phyloP scores from a whole-genome alignment of 2,888 invertebrate genomes.

The Lasioglossum figueresi region DNA sequence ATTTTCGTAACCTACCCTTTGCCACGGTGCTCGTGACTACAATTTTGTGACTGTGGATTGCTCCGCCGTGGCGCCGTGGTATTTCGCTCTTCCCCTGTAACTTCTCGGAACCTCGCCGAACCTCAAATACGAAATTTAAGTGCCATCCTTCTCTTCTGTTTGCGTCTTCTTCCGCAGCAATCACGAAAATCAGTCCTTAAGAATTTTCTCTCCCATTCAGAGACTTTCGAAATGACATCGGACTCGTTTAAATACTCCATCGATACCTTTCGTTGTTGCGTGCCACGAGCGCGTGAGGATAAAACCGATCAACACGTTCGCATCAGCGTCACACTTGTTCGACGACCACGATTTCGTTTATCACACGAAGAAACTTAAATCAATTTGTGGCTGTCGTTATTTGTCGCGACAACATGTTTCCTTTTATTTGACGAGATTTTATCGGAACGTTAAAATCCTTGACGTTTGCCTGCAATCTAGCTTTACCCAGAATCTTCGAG shows the following conservation, averaged over 20 bases:
- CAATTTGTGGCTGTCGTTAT: not conserved
- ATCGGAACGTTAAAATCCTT: not conserved
- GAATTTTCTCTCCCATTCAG: not conserved
- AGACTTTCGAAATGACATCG: not conserved
- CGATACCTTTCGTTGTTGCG: not conserved
- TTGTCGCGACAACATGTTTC: not conserved
- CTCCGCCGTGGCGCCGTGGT: conserved; percentile 24
- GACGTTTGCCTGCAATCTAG: not conserved
- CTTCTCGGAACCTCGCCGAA: conserved; percentile 22
- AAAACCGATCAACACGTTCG: not conserved
- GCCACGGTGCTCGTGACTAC: conserved; percentile 51
- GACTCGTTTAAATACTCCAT: not conserved
- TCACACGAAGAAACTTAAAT: not conserved
- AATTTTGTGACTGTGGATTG: conserved; percentile 51
- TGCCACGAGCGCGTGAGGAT: not conserved
- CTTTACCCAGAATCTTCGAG: not conserved
- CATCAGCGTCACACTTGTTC: not conserved
- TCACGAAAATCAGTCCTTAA: not conserved
- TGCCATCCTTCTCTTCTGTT: not conserved
- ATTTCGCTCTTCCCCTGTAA: conserved; percentile 21
- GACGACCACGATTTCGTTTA: not conserved
- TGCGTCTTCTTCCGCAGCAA: not conserved
- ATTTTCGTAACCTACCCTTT: conserved; percentile 68
- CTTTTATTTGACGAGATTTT: not conserved
- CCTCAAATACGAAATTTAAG: conserved; percentile 25